Conservation (phyloP, 1,140 invertebrate genomes). For the Drosophila pachea region DNA sequence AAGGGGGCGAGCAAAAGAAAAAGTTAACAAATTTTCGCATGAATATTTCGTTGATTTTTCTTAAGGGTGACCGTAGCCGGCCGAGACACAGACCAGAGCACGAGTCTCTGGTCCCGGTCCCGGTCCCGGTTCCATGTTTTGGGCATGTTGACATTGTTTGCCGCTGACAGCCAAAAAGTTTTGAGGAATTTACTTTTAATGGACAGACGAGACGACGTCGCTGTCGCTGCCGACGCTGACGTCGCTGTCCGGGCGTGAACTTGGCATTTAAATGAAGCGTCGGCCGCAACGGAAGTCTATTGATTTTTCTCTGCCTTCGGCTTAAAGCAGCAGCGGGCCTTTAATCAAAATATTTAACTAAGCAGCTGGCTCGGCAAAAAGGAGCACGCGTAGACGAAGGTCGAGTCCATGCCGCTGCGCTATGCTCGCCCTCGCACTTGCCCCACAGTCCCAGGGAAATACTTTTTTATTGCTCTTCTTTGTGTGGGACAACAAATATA, state of each 20-base stretch:
- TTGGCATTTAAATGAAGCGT: constrained; percentile 75
- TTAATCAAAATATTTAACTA: constrained; percentile 74
- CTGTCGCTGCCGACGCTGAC: constrained; percentile 6
- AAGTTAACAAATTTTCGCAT: constrained; percentile 78
- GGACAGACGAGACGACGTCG: constrained; percentile 65
- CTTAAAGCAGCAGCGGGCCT: constrained; percentile 56
- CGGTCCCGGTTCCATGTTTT: constrained; percentile 52
- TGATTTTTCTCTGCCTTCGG: constrained; percentile 54
- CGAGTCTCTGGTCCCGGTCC: not conserved
- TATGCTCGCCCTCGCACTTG: not conserved
- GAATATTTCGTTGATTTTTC: constrained; percentile 74
- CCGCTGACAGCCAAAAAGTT: constrained; percentile 69
- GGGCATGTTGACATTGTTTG: constrained; percentile 76
- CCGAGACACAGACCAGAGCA: constrained; percentile 15
- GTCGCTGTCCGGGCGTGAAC: constrained; percentile 61
- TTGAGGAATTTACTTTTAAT: constrained; percentile 77
- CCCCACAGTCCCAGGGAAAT: too few species aligned
- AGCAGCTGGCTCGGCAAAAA: constrained; percentile 32
- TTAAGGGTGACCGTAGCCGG: constrained; percentile 57
- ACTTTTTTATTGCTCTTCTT: not conserved
- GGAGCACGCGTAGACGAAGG: not conserved
- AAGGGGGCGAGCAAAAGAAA: constrained; percentile 37
- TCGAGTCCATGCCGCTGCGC: not conserved
- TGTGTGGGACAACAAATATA: not conserved
- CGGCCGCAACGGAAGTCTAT: constrained; percentile 63